Base-by-base conservation (phyloP, 64 coral and sea anemone genomes). In the Astreopora myriophthalma region DNA sequence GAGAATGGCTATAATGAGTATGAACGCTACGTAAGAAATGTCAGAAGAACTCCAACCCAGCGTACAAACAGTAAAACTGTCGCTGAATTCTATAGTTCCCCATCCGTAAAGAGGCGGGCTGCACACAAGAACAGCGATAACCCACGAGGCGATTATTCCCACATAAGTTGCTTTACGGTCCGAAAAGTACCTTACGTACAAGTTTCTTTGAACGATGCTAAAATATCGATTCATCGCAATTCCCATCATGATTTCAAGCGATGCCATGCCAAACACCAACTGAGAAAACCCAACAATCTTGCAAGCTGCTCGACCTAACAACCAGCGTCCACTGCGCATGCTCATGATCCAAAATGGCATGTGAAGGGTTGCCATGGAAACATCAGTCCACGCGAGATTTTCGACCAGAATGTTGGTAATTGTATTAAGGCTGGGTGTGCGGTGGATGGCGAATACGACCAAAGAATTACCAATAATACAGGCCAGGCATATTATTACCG, bases 281-380 rank as follows among this genome's bases (percentile, higher is more conserved):
- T 87, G 49, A 6, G 72, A 87, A 17, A 68, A 86, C 2, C 58
- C 82, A 33, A 76, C 72, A 3, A 60, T 11, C 22, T 69, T 66
- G 4, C 91, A 93, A 32, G 76, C 68, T 60, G 77, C 27, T 8
- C 58, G 28, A 36, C 91, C 84, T 36, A 93, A 87, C 40, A 87
- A 38, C 91, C 91, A 79, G 34, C 57, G n/a, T 1, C 91, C 91
- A 29, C 73, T 84, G 55, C 76, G 27, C 36, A 93, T 22, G 22
- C 82, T 93, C 5, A 81, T 34, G 27, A 93, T 87, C 83, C 91
- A 93, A 36, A 93, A 79, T 69, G 91, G 91, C 91, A 93, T 74
- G 58, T 93, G 91, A 4, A 93, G 20, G 20, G 77, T 16, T 23
- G 84, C 83, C 83, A 93, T 87, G 36, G 37, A 87, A 19, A 87